A percentile compares a stretch with the other conserved stretches of the same genome.
Conservation (phyloP, 2,113 vertebrate species). For the Dromiciops gliroides region DNA sequence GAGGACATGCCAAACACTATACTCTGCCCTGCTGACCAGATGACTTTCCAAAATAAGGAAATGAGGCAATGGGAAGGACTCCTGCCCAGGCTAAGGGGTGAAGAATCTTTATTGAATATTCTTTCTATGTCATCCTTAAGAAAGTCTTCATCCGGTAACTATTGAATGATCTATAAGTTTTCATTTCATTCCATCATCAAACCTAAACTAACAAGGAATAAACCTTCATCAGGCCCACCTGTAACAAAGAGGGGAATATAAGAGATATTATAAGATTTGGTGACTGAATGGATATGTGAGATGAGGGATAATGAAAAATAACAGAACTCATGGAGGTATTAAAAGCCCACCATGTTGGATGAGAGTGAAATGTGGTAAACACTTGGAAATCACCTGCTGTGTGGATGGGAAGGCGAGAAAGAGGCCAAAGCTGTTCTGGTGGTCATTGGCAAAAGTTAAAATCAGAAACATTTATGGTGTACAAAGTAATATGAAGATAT, state of each 20-base stretch:
- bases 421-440: too few species aligned
- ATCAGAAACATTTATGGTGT: too few species aligned
- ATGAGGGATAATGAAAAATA: neutral
- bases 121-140: neutral
- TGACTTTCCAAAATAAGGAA: neutral
- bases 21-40: neutral
- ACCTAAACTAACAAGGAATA: neutral
- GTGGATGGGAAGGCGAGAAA: too few species aligned
- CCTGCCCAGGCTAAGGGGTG: neutral
- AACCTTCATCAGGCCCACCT: neutral
- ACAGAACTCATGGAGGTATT: neutral
- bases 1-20: neutral
- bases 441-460: too few species aligned
- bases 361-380: too few species aligned
- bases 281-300: neutral
- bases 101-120: neutral
- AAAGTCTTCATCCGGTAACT: neutral
- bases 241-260: neutral
- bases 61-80: neutral
- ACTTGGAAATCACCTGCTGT: too few species aligned
- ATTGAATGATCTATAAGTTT: neutral
- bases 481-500: too few species aligned
- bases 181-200: neutral
- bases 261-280: neutral
- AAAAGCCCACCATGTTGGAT: too few species aligned